A percentile compares a stretch with the other conserved stretches of the same genome.
These are phyloP conservation scores for Cinclus cinclus DNA, from an alignment of 2,113 vertebrate species.

Conservation along the genomic window DNA sequence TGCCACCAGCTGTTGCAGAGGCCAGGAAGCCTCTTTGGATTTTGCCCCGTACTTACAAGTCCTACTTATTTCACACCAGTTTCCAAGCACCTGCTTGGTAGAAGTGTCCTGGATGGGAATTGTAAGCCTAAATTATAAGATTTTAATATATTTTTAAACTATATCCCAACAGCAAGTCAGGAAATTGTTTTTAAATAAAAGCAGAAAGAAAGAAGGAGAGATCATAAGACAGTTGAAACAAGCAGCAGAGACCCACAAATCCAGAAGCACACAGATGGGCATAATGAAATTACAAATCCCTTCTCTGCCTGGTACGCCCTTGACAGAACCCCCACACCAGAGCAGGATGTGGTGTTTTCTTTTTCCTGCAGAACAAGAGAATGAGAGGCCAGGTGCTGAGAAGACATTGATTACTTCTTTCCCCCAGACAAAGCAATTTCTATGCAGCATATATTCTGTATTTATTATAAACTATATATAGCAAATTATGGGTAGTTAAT, in stretches of 20 bases:
- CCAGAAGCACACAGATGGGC: neutral
- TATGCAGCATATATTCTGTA: neutral
- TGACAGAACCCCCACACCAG: neutral
- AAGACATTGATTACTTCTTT: neutral
- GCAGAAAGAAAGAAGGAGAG: neutral
- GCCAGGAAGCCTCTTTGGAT: neutral
- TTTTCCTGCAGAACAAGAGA: neutral
- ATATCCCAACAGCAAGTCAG: neutral
- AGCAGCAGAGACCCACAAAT: neutral
- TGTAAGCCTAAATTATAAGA: neutral
- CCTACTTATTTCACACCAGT: neutral
- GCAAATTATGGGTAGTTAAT: neutral
- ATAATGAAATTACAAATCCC: neutral
- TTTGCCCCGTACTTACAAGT: neutral
- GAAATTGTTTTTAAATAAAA: neutral
- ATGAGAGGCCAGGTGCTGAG: neutral
- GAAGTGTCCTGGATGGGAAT: neutral
- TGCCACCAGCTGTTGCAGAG: neutral
- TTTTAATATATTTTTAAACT: neutral
- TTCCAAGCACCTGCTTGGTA: neutral
- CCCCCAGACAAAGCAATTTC: neutral
- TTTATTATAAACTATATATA: neutral
- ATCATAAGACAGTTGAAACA: neutral
- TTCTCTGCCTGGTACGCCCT: neutral
- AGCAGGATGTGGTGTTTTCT: neutral